These are phyloP conservation scores for Pocillopora grandis DNA, from an alignment of 92 coral and sea anemone genomes.

Conservation along the genomic window DNA sequence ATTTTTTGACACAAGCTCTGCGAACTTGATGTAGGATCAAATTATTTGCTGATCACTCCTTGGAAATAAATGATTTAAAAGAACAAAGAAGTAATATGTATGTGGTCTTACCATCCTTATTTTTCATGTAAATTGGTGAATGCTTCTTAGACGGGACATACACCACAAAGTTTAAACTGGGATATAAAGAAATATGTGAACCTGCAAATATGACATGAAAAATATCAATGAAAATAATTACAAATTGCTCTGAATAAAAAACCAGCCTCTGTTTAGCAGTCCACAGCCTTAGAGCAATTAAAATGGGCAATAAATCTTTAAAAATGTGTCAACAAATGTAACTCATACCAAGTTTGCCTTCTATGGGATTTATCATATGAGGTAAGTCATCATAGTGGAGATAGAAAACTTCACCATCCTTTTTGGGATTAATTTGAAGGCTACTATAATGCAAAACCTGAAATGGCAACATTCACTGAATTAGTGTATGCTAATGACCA, in stretches of 20 bases:
- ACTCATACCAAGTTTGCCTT: slow-evolving; percentile 84
- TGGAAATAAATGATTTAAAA: too few species aligned
- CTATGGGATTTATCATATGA: slow-evolving; percentile 94
- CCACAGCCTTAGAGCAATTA: too few species aligned
- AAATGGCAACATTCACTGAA: neutral
- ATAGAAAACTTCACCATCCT: slow-evolving; percentile 50
- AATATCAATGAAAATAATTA: neutral
- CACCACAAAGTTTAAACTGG: slow-evolving; percentile 89
- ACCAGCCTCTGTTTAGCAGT: too few species aligned
- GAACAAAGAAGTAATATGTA: too few species aligned
- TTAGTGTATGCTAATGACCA: neutral
- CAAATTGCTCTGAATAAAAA: neutral
- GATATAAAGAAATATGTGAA: slow-evolving; percentile 92
- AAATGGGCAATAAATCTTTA: too few species aligned
- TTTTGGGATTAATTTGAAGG: slow-evolving; percentile 67
- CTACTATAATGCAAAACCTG: slow-evolving; percentile 86
- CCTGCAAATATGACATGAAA: slow-evolving; percentile 55
- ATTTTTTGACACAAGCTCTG: too few species aligned
- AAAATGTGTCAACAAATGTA: neutral
- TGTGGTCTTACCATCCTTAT: slow-evolving; percentile 66
- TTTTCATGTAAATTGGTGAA: slow-evolving; percentile 73
- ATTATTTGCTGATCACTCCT: too few species aligned
- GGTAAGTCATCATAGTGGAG: slow-evolving; percentile 76
- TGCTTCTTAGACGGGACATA: slow-evolving; percentile 82
- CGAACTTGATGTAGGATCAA: too few species aligned